Conservation (phyloP, 2,113 vertebrate species). For the Pomatorhinus ruficollis region DNA sequence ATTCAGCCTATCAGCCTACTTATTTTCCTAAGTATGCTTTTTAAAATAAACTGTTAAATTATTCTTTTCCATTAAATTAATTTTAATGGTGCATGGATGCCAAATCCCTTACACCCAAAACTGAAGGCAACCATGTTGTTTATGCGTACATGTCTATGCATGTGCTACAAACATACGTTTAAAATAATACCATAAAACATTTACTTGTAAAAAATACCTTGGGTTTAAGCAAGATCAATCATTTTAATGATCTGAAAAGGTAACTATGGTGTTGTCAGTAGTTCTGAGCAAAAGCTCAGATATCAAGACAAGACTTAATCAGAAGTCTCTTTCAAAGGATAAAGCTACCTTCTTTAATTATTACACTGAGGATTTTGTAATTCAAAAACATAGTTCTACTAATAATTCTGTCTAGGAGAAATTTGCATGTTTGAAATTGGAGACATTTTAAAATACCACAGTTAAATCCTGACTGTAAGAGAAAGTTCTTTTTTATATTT, state of each 20-base stretch:
- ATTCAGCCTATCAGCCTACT: not conserved
- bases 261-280: not conserved
- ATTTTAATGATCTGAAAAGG: not conserved
- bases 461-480: conserved; percentile 60
- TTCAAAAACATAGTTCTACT: conserved; percentile 57
- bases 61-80: not conserved
- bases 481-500: conserved; percentile 69
- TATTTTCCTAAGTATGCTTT: not conserved
- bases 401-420: conserved; percentile 70
- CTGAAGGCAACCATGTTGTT: not conserved
- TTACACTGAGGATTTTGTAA: conserved; percentile 62
- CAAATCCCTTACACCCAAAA: not conserved
- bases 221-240: not conserved
- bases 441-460: conserved; percentile 67
- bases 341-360: conserved; percentile 65
- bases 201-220: not conserved
- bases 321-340: conserved; percentile 45
- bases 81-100: not conserved
- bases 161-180: not conserved
- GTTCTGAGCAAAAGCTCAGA: not conserved
- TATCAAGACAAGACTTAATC: conserved; percentile 33
- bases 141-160: not conserved
- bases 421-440: conserved; percentile 69
- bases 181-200: not conserved
- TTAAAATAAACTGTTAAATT: not conserved